Conservation (phyloP, 2,113 vertebrate genomes). For the Megaptera novaeangliae region DNA sequence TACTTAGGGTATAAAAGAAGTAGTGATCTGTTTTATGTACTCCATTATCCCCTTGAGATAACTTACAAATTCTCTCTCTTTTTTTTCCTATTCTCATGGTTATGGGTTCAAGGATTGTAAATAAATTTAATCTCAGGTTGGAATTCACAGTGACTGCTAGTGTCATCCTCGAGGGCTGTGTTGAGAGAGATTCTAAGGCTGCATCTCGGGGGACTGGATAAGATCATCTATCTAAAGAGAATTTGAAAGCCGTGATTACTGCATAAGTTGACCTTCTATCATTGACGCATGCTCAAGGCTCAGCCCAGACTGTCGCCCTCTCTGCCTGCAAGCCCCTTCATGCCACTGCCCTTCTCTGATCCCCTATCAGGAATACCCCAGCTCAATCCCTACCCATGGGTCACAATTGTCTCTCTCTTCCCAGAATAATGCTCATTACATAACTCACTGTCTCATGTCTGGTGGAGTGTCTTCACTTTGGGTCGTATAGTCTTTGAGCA, state of each 20-base stretch:
- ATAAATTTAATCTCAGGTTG: not conserved
- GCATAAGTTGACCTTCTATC: not conserved
- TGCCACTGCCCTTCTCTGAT: not conserved
- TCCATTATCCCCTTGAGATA: not conserved
- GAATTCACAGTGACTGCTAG: not conserved
- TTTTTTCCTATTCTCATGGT: not conserved
- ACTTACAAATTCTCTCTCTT: not conserved
- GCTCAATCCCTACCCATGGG: not conserved
- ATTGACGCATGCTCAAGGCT: not conserved
- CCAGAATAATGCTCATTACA: not conserved
- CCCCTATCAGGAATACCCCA: not conserved
- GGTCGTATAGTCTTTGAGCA: not conserved
- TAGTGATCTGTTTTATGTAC: slow-evolving; percentile 1
- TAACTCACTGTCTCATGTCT: not conserved
- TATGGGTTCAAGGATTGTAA: not conserved
- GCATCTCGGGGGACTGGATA: accelerated
- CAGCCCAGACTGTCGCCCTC: not conserved
- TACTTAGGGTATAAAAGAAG: not conserved
- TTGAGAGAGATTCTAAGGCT: not conserved
- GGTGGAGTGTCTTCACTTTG: not conserved
- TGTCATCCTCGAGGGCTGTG: not conserved
- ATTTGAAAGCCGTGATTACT: not conserved
- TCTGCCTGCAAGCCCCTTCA: too few relatives aligned
- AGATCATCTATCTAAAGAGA: not conserved
- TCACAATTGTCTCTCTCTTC: not conserved